A percentile compares a stretch with the other conserved stretches of the same genome.
Conservation (phyloP, 2,113 vertebrate genomes). For the Cyprinus carpio region DNA sequence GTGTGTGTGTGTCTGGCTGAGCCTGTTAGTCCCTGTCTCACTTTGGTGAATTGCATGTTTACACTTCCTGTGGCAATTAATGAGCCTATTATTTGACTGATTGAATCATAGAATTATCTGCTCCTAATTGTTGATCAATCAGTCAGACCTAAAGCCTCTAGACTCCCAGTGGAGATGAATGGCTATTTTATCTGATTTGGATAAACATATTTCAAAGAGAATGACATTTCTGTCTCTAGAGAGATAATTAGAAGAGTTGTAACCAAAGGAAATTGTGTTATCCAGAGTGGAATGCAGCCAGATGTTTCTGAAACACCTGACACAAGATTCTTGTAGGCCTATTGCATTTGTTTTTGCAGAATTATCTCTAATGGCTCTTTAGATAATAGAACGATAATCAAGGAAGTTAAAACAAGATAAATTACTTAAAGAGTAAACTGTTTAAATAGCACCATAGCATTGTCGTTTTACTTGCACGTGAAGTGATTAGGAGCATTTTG, state of each 20-base stretch:
- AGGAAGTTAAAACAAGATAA: slow-evolving; percentile 11
- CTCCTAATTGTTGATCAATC: slow-evolving; percentile 5
- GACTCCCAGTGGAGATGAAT: background rate
- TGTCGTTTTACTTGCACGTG: slow-evolving; percentile 43
- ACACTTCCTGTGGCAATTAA: slow-evolving; percentile 27
- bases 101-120: background rate
- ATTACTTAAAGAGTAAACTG: slow-evolving; percentile 23
- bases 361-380: slow-evolving; percentile 41
- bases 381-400: slow-evolving; percentile 30
- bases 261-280: slow-evolving; percentile 21
- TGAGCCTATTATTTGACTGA: slow-evolving; percentile 16
- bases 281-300: slow-evolving; percentile 33
- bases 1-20: slow-evolving; percentile 1
- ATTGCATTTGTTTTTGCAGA: slow-evolving; percentile 9
- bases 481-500: slow-evolving; percentile 45
- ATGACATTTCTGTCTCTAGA: slow-evolving; percentile 2
- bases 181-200: background rate
- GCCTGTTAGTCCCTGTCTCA: slow-evolving; percentile 22
- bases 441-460: slow-evolving; percentile 15
- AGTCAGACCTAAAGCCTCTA: background rate
- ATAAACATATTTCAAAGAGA: slow-evolving; percentile 1
- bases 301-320: slow-evolving; percentile 44
- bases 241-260: background rate
- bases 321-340: slow-evolving; percentile 3
- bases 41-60: slow-evolving; percentile 16